Conservation (phyloP, 2,113 vertebrate species). For the Aspiorhynchus laticeps region DNA sequence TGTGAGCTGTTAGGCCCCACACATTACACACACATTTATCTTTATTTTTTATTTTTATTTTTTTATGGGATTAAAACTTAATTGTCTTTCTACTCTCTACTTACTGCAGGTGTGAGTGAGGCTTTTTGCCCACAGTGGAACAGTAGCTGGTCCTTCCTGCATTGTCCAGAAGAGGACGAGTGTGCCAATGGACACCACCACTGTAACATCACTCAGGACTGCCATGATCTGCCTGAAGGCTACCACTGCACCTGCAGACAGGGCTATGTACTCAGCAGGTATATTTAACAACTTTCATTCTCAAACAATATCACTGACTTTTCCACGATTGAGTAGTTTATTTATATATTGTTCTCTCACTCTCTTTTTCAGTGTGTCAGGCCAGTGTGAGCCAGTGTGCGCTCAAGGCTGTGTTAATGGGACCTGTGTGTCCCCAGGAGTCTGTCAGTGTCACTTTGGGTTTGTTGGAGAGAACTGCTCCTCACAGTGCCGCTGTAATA, state of each 20-base stretch:
- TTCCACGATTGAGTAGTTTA: not conserved
- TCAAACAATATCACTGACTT: not conserved
- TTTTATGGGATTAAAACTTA: not conserved
- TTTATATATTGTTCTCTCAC: not conserved
- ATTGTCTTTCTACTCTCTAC: not conserved
- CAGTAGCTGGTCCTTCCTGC: conserved; percentile 88
- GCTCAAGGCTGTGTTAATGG: conserved; percentile 89
- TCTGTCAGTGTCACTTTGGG: conserved; percentile 89
- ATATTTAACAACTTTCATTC: conserved; percentile 4
- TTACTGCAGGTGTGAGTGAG: conserved; percentile 68
- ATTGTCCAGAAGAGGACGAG: conserved; percentile 89
- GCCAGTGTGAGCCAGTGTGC: conserved; percentile 88
- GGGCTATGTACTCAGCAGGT: conserved; percentile 89
- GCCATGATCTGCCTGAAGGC: conserved; percentile 81
- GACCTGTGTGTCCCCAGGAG: conserved; percentile 85
- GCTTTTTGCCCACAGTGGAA: conserved; percentile 71
- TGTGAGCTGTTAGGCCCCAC: not conserved
- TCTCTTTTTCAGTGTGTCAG: conserved; percentile 71
- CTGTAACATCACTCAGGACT: conserved; percentile 90
- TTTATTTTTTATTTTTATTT: not conserved
- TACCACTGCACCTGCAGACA: conserved; percentile 89
- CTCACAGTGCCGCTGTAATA: conserved; percentile 88
- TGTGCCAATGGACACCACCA: conserved; percentile 88
- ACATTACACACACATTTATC: not conserved
- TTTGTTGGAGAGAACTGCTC: conserved; percentile 91